phyloP scores from a whole-genome alignment of 2,888 invertebrate genomes.

The Apamea epomidion region DNA sequence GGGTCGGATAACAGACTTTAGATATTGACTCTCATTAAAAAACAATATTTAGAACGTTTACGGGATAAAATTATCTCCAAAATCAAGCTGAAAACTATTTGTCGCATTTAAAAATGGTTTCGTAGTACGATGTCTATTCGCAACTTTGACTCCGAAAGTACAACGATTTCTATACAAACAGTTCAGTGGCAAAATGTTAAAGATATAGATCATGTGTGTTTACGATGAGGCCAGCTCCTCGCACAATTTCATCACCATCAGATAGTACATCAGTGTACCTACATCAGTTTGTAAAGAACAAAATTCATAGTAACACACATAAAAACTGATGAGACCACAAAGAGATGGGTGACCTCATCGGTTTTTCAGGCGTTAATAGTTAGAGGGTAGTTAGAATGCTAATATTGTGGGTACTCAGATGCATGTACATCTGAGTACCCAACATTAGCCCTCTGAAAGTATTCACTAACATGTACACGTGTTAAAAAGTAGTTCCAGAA shows the following conservation, averaged over 20 bases:
- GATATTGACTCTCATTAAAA: not conserved
- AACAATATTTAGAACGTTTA: too few relatives aligned
- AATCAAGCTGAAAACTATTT: not conserved
- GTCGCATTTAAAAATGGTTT: not conserved
- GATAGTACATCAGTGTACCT: not conserved
- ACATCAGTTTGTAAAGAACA: not conserved
- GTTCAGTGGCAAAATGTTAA: not conserved
- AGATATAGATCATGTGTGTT: not conserved
- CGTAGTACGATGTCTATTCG: not conserved
- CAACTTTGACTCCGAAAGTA: not conserved
- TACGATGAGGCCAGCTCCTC: not conserved
- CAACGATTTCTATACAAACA: not conserved
- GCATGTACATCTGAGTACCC: too few relatives aligned
- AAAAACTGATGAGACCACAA: not conserved
- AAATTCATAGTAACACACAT: not conserved
- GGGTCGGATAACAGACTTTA: too few relatives aligned
- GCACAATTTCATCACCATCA: too few relatives aligned
- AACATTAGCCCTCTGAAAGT: not conserved
- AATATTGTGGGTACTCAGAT: too few relatives aligned
- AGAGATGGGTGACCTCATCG: not conserved
- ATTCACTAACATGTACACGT: constrained; percentile 3
- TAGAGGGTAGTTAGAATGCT: too few relatives aligned
- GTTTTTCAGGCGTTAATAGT: not conserved
- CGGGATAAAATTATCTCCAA: not conserved
- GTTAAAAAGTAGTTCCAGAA: not conserved